Evolutionary conservation across 2,113 vertebrate genomes (phyloP).

Genomic region (Rhipidura dahli): DNA sequence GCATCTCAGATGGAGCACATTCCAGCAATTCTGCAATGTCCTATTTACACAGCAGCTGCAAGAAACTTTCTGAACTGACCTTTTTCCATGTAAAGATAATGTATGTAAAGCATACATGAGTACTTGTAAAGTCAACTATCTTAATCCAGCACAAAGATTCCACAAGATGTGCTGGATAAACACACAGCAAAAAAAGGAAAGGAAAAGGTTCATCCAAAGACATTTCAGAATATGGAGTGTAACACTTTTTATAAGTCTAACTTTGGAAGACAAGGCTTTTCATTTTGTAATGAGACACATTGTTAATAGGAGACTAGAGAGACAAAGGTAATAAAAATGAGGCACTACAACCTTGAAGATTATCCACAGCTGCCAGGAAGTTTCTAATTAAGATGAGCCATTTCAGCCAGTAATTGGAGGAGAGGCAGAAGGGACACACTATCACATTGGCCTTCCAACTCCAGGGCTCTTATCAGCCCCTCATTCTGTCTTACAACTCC

Average conservation of each 20-base stretch:
- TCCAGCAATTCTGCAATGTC: not conserved
- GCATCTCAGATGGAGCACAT: not conserved
- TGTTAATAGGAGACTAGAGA: not conserved
- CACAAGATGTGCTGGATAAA: not conserved
- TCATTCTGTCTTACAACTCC: not conserved
- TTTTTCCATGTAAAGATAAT: not conserved
- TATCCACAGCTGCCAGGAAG: constrained; percentile 47
- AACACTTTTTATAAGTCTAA: constrained; percentile 17
- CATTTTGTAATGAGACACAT: constrained; percentile 26
- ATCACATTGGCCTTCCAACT: not conserved
- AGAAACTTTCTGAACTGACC: not conserved
- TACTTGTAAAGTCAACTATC: not conserved
- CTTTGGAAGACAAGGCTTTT: constrained; percentile 40
- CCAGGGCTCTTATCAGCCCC: not conserved
- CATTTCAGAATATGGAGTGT: not conserved
- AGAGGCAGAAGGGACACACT: not conserved
- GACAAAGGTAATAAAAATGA: constrained; percentile 49
- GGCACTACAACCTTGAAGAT: constrained; percentile 5
- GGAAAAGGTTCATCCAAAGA: constrained; percentile 18
- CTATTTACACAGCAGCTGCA: not conserved
- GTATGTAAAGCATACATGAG: not conserved
- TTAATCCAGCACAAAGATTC: not conserved
- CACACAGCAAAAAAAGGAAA: not conserved
- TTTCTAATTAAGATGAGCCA: constrained; percentile 51
- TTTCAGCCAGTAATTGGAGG: not conserved